Evolutionary conservation across 37 sponge, comb jelly and placozoan species (phyloP).

Genomic region (Ianthella basta): DNA sequence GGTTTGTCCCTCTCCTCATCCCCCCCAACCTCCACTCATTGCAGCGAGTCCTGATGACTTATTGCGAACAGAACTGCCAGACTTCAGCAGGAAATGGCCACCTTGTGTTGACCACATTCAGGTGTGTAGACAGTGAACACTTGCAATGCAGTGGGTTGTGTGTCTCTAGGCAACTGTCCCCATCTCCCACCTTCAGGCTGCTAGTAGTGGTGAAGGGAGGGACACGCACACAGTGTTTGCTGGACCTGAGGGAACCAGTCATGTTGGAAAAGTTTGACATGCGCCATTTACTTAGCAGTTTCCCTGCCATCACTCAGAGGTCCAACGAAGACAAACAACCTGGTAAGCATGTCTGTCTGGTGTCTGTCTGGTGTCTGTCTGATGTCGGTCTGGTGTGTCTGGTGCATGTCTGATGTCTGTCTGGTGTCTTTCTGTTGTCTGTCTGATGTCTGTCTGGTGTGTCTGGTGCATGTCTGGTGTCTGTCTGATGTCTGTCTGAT

Average conservation of each 20-base stretch:
- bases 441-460: background rate
- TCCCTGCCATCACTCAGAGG: slow-evolving; percentile 9
- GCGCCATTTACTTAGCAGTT: background rate
- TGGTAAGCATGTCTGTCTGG: no score
- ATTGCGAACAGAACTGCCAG: background rate
- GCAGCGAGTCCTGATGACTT: background rate
- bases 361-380: no score
- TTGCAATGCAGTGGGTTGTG: background rate
- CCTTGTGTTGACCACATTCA: slow-evolving; percentile 13
- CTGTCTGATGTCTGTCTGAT: no score
- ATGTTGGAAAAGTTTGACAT: background rate
- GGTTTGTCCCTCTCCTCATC: background rate
- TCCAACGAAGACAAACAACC: no score
- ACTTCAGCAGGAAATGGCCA: slow-evolving; percentile 12
- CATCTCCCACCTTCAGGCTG: background rate
- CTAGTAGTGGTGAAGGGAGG: background rate
- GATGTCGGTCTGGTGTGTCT: no score
- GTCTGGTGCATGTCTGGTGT: background rate
- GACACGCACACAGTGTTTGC: slow-evolving; percentile 13
- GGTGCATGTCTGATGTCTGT: no score
- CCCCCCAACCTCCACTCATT: no score
- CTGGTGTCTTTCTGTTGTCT: background rate
- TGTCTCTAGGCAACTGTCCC: background rate
- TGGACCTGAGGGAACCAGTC: slow-evolving; percentile 9
- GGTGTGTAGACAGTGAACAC: background rate